Percentiles rank a stretch among this genome's conserved stretches.
phyloP scores from a whole-genome alignment of 2,113 vertebrate species.

The Tinamus guttatus region DNA sequence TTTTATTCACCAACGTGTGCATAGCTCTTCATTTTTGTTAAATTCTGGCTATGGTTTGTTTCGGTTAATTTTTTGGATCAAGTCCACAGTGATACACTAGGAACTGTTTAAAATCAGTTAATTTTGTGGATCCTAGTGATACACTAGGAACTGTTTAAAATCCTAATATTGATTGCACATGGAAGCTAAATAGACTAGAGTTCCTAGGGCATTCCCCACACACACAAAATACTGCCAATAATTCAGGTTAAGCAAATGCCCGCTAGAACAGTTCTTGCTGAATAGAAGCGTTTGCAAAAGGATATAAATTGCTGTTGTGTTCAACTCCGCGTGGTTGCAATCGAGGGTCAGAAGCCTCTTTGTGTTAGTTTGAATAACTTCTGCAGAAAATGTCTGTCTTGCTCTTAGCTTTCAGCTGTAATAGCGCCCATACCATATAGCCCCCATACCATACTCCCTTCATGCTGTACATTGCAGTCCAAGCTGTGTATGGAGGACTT shows the following conservation, averaged over 20 bases:
- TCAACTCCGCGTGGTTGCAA: not conserved
- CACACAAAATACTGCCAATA: not conserved
- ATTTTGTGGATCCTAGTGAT: not conserved
- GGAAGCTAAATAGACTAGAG: not conserved
- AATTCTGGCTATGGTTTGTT: not conserved
- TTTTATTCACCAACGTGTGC: not conserved
- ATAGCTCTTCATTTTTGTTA: not conserved
- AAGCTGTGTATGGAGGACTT: not conserved
- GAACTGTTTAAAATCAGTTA: not conserved
- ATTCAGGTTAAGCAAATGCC: not conserved
- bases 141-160: not conserved
- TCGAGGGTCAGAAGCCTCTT: constrained; percentile 14
- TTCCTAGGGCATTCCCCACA: not conserved
- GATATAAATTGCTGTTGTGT: not conserved
- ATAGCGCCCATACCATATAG: not conserved
- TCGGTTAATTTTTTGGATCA: not conserved
- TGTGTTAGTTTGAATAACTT: not conserved
- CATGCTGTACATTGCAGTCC: not conserved
- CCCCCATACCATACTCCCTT: not conserved
- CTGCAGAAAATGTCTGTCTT: not conserved
- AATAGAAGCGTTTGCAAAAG: not conserved
- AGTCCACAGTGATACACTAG: not conserved
- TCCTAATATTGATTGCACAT: not conserved
- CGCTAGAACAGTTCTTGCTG: not conserved
- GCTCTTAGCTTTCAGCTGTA: not conserved